phyloP scores from a whole-genome alignment of 2,888 invertebrate genomes.

The Amphipyra tragopoginis region DNA sequence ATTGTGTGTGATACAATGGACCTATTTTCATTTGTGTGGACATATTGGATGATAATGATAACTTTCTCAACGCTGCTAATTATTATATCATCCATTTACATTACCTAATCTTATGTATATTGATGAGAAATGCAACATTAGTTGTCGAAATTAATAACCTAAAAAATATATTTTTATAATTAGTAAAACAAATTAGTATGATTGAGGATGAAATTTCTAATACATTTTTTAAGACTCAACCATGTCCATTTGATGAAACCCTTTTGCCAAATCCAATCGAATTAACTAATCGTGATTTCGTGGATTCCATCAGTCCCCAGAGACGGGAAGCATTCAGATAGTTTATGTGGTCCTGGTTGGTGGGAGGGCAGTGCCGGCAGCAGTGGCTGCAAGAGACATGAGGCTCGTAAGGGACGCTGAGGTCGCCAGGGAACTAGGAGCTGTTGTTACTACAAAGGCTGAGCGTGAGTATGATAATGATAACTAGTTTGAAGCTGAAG shows the following conservation, averaged over 20 bases:
- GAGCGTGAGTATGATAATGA: conserved; percentile 92
- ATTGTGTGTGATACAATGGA: too few species aligned
- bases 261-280: background rate
- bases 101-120: too few species aligned
- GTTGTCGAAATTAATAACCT: too few species aligned
- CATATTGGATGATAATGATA: too few species aligned
- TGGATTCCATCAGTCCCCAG: conserved; percentile 71
- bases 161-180: too few species aligned
- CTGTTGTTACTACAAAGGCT: conserved; percentile 94
- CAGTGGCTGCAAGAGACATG: conserved; percentile 95
- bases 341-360: conserved; percentile 95
- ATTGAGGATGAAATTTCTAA: background rate
- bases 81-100: too few species aligned
- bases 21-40: too few species aligned
- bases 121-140: too few species aligned
- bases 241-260: conserved; percentile 2
- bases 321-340: conserved; percentile 91
- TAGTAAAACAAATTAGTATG: too few species aligned
- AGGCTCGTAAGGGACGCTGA: conserved; percentile 94
- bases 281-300: background rate
- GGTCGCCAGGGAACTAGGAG: conserved; percentile 93
- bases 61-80: too few species aligned
- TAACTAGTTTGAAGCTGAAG: too few species aligned
- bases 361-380: conserved; percentile 94
- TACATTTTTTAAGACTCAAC: background rate